A percentile compares a stretch with the other conserved stretches of the same genome.
These are phyloP conservation scores for Calliopsis andreniformis DNA, from an alignment of 1,140 invertebrate genomes.

Conservation along the genomic window DNA sequence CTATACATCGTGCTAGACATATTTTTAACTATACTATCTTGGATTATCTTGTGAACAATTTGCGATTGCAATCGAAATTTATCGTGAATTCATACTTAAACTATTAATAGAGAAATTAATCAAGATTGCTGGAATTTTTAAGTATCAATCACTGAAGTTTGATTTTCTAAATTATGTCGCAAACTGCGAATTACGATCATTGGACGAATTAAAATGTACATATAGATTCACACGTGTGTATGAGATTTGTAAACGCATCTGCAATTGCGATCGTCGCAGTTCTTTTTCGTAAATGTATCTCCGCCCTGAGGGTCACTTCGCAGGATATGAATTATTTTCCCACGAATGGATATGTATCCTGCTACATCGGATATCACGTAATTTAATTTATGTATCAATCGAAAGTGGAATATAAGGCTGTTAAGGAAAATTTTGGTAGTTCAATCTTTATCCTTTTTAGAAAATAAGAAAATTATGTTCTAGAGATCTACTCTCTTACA, in stretches of 20 bases:
- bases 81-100: neutral
- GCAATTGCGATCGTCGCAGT: constrained; percentile 22
- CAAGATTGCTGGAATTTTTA: neutral
- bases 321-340: constrained; percentile 46
- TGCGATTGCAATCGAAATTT: neutral
- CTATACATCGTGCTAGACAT: neutral
- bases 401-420: constrained; percentile 68
- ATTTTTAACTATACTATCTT: neutral
- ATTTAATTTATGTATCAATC: constrained; percentile 66
- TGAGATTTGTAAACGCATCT: constrained; percentile 35
- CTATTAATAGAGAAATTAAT: neutral
- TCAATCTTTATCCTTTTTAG: constrained; percentile 8
- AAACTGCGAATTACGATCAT: neutral
- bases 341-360: constrained; percentile 33
- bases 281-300: constrained; percentile 34
- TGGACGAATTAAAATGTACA: neutral
- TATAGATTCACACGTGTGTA: constrained; percentile 1
- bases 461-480: neutral
- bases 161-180: neutral
- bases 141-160: neutral
- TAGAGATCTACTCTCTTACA: neutral
- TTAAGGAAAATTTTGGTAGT: constrained; percentile 57
- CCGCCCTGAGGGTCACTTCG: constrained; percentile 23
- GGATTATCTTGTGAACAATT: neutral
- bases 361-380: constrained; percentile 53